Evolutionary conservation across 1,140 invertebrate species (phyloP).

Genomic region (Lamellibrachia luymesi): DNA sequence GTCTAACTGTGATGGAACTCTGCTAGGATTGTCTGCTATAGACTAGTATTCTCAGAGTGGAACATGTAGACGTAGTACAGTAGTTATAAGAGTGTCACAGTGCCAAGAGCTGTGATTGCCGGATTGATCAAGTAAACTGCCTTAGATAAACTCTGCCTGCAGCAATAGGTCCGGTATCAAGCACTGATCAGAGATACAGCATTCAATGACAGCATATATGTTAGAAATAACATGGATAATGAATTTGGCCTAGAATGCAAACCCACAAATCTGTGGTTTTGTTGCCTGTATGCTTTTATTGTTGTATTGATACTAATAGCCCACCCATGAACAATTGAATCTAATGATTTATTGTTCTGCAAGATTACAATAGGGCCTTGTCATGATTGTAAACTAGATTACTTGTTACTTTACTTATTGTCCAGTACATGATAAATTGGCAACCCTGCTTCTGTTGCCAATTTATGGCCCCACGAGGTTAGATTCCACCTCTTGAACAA

Average conservation of each 20-base stretch:
- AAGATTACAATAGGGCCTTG: neutral
- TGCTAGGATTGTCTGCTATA: neutral
- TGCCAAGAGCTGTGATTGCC: neutral
- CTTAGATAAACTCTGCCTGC: neutral
- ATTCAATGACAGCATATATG: neutral
- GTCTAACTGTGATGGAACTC: too few species aligned
- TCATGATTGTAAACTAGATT: neutral
- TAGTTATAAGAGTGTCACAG: too few species aligned
- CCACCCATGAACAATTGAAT: neutral
- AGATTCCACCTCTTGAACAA: neutral
- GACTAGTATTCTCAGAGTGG: neutral
- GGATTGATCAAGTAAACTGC: neutral
- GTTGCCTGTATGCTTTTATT: neutral
- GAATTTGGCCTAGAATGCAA: neutral
- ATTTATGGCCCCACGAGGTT: neutral
- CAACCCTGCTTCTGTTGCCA: neutral
- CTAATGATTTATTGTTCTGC: neutral
- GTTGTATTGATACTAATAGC: neutral
- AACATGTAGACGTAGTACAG: neutral
- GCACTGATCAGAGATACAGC: neutral
- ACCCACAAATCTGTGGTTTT: neutral
- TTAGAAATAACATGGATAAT: neutral
- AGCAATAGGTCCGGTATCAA: neutral
- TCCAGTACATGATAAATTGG: neutral
- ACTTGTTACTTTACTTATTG: neutral